Conservation (phyloP, 2,888 invertebrate genomes). For the Alloplasta piceator region DNA sequence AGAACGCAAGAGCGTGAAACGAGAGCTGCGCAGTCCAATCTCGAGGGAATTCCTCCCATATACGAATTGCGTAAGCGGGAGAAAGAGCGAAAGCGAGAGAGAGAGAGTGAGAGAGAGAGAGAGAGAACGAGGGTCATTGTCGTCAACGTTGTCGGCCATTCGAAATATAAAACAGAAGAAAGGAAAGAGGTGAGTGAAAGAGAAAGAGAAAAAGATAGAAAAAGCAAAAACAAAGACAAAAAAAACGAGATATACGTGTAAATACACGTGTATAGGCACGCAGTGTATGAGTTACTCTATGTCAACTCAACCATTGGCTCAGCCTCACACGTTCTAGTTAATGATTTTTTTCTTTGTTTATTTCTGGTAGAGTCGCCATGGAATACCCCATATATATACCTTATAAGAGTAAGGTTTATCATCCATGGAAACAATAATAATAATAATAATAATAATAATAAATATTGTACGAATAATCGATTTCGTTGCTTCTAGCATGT, state of each 20-base stretch:
- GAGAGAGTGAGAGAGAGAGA: conserved; percentile 31
- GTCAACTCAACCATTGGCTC: too few relatives aligned
- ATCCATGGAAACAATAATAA: too few relatives aligned
- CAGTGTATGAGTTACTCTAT: background rate
- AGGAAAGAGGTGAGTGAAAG: conserved; percentile 53
- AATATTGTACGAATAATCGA: conserved; percentile 71
- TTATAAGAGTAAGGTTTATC: too few relatives aligned
- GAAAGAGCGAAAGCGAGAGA: background rate
- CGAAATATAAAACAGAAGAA: conserved; percentile 61
- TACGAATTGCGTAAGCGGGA: background rate
- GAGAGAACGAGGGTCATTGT: conserved; percentile 56
- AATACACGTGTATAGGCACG: conserved; percentile 13
- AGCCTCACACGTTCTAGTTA: too few relatives aligned
- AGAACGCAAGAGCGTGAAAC: conserved; percentile 63
- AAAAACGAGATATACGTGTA: conserved; percentile 42
- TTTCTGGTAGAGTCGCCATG: too few relatives aligned
- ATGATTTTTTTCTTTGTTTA: too few relatives aligned
- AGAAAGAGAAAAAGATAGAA: conserved; percentile 44
- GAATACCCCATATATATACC: too few relatives aligned
- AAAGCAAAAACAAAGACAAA: conserved; percentile 40
- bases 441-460: background rate
- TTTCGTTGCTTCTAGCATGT: conserved; percentile 62
- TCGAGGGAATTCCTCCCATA: conserved; percentile 46
- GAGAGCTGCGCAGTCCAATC: conserved; percentile 63
- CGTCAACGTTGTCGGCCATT: conserved; percentile 64